Evolutionary conservation across 2,888 invertebrate genomes (phyloP), one percentile per base, ranked within the genome.

Genomic region (Mythimna pallens): DNA sequence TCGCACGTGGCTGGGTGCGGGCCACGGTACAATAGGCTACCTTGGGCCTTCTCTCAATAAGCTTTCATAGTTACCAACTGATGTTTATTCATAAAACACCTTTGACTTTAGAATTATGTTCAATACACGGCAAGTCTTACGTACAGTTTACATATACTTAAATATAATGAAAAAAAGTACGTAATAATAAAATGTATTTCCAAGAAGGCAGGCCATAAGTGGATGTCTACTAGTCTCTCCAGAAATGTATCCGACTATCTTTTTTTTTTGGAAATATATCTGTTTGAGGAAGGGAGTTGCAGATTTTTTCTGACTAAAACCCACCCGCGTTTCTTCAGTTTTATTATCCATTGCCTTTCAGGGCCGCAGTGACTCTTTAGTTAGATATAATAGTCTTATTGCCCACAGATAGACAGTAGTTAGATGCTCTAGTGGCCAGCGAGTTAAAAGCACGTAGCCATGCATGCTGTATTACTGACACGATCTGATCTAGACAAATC

Each of bases 1-100:
- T 78, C 82, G 85, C 92, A 90, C 90, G 91, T 89, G 91, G 81
- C 70, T 71, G 57, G 20, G 34, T 50, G 22, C 57, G 58, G 58
- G 20, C 58, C 25, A 30, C 30, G 62, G 50, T 43, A 75, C 62
- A 77, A 68, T 64, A 63, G 43, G 14, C 58, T 58, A 22, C 77
- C 69, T 67, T 63, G 73, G 59, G 47, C 66, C 78, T 74, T 70
- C 68, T 66, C 59, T 65, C 65, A 30, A 70, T 47, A 75, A 8
- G 55, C 40, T 79, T 61, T 40, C 14, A 59, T 36, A 65, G 36
- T 70, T 30, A 67, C 5, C n/a, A 12, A 22, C 34, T 59, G 43
- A 40, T 36, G n/a, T 50, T 66, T 40, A 20, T 36, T 74, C 54
- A 55, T 25, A 1, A 25, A 34, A 43, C 17, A 52, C 43, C 5